A percentile compares a stretch with the other conserved stretches of the same genome.
These are phyloP conservation scores for Heliconius hewitsoni DNA, from an alignment of 1,140 invertebrate genomes.

Conservation along the genomic window DNA sequence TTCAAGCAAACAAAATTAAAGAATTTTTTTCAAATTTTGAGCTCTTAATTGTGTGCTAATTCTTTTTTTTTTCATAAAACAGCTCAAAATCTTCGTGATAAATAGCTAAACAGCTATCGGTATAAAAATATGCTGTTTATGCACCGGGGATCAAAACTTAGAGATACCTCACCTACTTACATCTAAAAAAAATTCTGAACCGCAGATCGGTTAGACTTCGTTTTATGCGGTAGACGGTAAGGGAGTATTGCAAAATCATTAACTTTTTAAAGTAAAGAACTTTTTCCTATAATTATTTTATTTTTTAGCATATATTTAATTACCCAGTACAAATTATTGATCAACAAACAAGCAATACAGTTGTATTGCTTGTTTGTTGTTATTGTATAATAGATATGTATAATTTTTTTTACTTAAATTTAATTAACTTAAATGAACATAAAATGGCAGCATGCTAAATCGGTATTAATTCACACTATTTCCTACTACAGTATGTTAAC, in stretches of 20 bases:
- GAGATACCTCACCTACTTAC: too few species aligned
- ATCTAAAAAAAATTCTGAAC: neutral
- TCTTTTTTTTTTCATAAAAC: too few species aligned
- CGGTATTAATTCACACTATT: neutral
- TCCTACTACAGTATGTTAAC: neutral
- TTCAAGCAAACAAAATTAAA: too few species aligned
- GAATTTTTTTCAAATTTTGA: too few species aligned
- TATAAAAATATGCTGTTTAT: too few species aligned
- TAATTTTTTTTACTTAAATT: too few species aligned
- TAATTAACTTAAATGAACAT: neutral
- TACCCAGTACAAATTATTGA: neutral
- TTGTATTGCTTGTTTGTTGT: too few species aligned
- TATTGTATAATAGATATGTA: neutral
- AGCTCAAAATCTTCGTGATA: too few species aligned
- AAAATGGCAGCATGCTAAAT: neutral
- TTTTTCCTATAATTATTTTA: neutral
- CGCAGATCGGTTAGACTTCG: neutral
- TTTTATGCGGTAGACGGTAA: neutral
- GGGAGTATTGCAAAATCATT: neutral
- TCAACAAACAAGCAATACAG: neutral
- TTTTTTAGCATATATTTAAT: neutral
- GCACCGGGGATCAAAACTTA: too few species aligned
- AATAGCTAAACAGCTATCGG: too few species aligned
- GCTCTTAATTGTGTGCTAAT: too few species aligned
- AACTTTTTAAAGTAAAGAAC: neutral